These are phyloP conservation scores for Brassicogethes aeneus DNA, from an alignment of 2,888 invertebrate genomes.

Conservation along the genomic window DNA sequence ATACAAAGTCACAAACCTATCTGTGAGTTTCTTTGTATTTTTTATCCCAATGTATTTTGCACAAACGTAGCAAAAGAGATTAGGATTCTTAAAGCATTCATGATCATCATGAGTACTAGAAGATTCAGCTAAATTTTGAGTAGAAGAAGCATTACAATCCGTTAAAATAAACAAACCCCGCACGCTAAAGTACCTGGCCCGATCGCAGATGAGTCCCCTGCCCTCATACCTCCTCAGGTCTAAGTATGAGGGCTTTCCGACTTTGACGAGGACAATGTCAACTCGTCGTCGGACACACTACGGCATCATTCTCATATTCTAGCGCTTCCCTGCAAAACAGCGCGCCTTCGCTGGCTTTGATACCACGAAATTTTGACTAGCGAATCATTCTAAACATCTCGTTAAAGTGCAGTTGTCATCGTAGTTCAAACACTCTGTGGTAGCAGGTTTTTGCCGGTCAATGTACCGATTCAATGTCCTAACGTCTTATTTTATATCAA, in stretches of 20 bases:
- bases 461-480: background rate
- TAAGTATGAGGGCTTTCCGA: no score
- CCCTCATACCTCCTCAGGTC: conserved; percentile 1
- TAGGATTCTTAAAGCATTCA: background rate
- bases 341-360: background rate
- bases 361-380: background rate
- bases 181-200: background rate
- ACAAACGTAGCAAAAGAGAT: conserved; percentile 1
- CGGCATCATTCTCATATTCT: no score
- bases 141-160: conserved; percentile 1
- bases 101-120: background rate
- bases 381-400: background rate
- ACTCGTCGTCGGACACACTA: no score
- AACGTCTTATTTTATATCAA: background rate
- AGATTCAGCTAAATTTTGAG: background rate
- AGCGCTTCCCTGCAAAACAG: conserved; percentile 1
- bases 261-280: no score
- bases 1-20: conserved; percentile 1
- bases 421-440: background rate
- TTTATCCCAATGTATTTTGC: conserved; percentile 1
- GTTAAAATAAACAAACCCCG: background rate
- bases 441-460: background rate
- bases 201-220: background rate
- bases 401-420: background rate
- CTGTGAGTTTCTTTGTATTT: conserved; percentile 1